A percentile compares a stretch with the other conserved stretches of the same genome.
Evolutionary conservation across 2,888 invertebrate genomes (phyloP).

Genomic region (Liposcelis brunnea): DNA sequence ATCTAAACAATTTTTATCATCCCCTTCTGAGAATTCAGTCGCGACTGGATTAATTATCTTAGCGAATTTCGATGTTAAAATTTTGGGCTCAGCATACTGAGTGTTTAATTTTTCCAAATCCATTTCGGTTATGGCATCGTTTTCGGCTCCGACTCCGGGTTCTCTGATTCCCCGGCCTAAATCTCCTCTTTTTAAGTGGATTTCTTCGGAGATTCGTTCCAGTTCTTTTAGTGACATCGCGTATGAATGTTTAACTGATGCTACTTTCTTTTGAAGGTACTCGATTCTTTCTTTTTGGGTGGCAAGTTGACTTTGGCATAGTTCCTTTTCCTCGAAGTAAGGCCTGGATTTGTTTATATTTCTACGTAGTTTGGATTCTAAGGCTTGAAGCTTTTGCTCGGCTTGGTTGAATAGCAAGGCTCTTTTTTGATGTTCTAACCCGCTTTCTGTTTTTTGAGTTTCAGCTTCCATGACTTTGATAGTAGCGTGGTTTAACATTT

Average conservation of each 20-base stretch:
- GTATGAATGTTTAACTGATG: slow-evolving; percentile 63
- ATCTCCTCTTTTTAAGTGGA: slow-evolving; percentile 50
- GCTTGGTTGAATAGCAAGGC: slow-evolving; percentile 66
- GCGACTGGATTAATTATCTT: slow-evolving; percentile 8
- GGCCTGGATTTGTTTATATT: slow-evolving; percentile 73
- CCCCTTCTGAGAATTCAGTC: slow-evolving; percentile 21
- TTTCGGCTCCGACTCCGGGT: slow-evolving; percentile 61
- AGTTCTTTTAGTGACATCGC: slow-evolving; percentile 64
- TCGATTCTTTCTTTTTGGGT: slow-evolving; percentile 73
- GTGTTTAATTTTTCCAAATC: slow-evolving; percentile 18
- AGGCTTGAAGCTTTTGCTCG: slow-evolving; percentile 59
- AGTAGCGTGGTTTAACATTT: slow-evolving; percentile 90
- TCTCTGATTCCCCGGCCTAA: slow-evolving; percentile 35
- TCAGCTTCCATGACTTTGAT: slow-evolving; percentile 91
- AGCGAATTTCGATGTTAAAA: slow-evolving; percentile 11
- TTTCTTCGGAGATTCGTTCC: slow-evolving; percentile 84
- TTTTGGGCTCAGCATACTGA: slow-evolving; percentile 17
- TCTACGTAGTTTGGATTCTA: slow-evolving; percentile 66
- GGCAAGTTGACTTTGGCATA: slow-evolving; percentile 69
- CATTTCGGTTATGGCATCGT: slow-evolving; percentile 32
- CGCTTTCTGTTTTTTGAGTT: slow-evolving; percentile 73
- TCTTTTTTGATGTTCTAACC: slow-evolving; percentile 67
- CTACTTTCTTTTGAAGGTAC: slow-evolving; percentile 60
- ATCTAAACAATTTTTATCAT: background rate
- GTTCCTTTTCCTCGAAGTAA: slow-evolving; percentile 79